phyloP scores from a whole-genome alignment of 1,140 invertebrate species.

The Zelostemma sp. region DNA sequence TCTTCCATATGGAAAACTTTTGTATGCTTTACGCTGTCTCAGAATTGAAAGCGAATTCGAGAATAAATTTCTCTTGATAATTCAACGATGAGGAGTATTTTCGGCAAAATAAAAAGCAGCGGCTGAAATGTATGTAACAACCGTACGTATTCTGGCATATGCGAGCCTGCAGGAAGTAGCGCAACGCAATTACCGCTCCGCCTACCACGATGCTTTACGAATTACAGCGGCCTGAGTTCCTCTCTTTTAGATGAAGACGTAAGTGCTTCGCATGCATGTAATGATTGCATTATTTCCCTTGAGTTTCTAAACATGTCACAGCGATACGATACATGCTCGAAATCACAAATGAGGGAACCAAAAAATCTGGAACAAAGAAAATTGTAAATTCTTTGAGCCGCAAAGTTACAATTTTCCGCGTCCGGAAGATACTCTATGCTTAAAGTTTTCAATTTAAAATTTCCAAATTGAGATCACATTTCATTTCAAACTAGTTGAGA shows the following conservation, averaged over 20 bases:
- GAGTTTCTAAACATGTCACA: no score
- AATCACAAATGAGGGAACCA: no score
- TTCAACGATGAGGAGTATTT: constrained; percentile 48
- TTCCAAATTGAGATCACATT: no score
- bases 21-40: background rate
- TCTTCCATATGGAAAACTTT: background rate
- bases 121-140: constrained; percentile 22
- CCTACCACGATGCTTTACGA: constrained; percentile 49
- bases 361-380: no score
- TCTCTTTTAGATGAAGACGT: constrained; percentile 54
- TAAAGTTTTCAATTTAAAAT: no score
- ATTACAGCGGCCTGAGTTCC: constrained; percentile 31
- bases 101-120: constrained; percentile 25
- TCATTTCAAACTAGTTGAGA: no score
- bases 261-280: constrained; percentile 48
- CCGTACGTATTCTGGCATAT: background rate
- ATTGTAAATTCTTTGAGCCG: no score
- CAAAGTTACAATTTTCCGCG: no score
- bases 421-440: no score
- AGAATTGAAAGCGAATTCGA: constrained; percentile 16
- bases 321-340: background rate
- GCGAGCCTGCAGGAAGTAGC: constrained; percentile 47
- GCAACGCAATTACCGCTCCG: constrained; percentile 56
- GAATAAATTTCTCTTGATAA: constrained; percentile 25
- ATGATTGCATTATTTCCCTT: constrained; percentile 34